These are phyloP conservation scores for Sycophaga agraensis DNA, from an alignment of 1,140 invertebrate genomes.

Conservation along the genomic window DNA sequence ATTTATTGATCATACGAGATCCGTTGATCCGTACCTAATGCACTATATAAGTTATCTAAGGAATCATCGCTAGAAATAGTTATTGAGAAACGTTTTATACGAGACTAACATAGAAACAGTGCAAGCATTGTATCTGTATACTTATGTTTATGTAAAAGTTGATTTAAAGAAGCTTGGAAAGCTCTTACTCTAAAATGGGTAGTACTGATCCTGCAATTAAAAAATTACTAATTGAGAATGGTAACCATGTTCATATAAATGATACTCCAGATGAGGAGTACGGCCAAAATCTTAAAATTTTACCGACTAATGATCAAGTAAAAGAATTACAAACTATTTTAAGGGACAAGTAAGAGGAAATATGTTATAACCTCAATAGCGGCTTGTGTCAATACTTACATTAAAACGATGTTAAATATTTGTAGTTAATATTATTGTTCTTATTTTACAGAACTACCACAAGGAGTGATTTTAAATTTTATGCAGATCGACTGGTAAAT, in stretches of 20 bases:
- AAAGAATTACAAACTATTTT: slow-evolving; percentile 94
- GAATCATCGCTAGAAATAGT: too few relatives aligned
- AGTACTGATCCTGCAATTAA: slow-evolving; percentile 44
- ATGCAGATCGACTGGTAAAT: slow-evolving; percentile 85
- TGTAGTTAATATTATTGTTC: not conserved
- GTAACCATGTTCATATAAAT: slow-evolving; percentile 15
- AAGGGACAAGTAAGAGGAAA: slow-evolving; percentile 75
- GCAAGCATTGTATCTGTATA: too few relatives aligned
- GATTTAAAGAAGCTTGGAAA: too few relatives aligned
- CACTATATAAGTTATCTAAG: too few relatives aligned
- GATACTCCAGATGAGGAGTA: slow-evolving; percentile 64
- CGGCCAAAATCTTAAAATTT: slow-evolving; percentile 76
- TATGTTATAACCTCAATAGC: slow-evolving; percentile 2
- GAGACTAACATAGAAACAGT: too few relatives aligned
- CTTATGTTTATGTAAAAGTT: too few relatives aligned
- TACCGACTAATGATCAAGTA: slow-evolving; percentile 85
- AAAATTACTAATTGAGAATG: slow-evolving; percentile 39
- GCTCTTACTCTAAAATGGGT: slow-evolving; percentile 45
- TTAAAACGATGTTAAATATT: not conserved
- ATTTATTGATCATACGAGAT: too few relatives aligned
- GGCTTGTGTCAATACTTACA: not conserved
- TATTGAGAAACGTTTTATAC: too few relatives aligned
- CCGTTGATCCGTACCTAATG: too few relatives aligned
- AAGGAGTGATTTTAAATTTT: slow-evolving; percentile 97
- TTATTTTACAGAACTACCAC: slow-evolving; percentile 77